phyloP scores from a whole-genome alignment of 35 echinoderm and acorn worm species.

The Stichopus chloronotus region DNA sequence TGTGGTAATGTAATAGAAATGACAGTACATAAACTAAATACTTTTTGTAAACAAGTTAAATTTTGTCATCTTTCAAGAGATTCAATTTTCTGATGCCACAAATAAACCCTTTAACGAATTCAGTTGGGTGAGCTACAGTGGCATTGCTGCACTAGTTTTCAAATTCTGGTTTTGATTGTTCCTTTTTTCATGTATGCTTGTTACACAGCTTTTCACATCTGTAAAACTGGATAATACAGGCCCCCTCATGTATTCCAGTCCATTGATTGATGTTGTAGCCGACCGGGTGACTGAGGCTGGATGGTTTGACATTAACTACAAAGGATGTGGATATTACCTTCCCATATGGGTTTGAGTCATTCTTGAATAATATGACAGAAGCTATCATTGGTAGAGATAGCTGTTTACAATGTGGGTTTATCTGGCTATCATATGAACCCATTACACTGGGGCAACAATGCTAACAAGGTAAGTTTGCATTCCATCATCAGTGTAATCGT shows the following conservation, averaged over 20 bases:
- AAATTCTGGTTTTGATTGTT: too few relatives aligned
- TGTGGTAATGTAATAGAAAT: too few relatives aligned
- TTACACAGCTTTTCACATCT: not conserved
- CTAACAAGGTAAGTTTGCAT: constrained; percentile 59
- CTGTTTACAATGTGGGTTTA: constrained; percentile 72
- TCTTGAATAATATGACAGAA: constrained; percentile 22
- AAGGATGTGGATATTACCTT: constrained; percentile 54
- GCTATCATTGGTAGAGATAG: not conserved
- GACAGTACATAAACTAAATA: too few relatives aligned
- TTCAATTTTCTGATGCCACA: too few relatives aligned
- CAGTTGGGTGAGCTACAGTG: too few relatives aligned
- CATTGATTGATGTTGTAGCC: not conserved
- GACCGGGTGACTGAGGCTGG: constrained; percentile 22
- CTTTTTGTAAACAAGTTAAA: too few relatives aligned
- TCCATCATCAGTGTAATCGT: not conserved
- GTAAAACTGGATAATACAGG: constrained; percentile 10
- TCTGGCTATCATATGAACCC: constrained; percentile 75
- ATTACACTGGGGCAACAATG: constrained; percentile 66
- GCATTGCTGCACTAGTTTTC: too few relatives aligned
- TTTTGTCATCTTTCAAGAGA: too few relatives aligned
- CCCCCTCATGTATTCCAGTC: not conserved
- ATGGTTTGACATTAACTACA: constrained; percentile 20
- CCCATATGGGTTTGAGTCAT: constrained; percentile 64
- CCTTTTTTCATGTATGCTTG: not conserved
- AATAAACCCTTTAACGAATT: too few relatives aligned